A percentile compares a stretch with the other conserved stretches of the same genome.
These are phyloP conservation scores for Meandrina meandrites DNA, from an alignment of 92 coral and sea anemone species.

Conservation along the genomic window DNA sequence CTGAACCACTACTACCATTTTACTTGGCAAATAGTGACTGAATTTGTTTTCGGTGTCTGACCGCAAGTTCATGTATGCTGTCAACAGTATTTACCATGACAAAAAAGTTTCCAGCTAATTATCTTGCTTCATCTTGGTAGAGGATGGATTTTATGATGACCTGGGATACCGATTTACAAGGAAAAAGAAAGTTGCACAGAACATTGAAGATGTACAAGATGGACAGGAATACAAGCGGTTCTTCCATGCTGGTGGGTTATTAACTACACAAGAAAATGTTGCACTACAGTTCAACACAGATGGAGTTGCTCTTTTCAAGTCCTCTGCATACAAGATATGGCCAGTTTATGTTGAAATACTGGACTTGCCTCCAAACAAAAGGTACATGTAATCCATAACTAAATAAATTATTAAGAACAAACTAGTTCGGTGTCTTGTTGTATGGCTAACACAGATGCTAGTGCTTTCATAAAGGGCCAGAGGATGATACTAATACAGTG, in stretches of 20 bases:
- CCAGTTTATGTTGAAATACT: conserved; percentile 47
- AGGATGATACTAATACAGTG: too few species aligned
- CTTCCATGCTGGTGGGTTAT: conserved; percentile 37
- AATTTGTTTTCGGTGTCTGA: too few species aligned
- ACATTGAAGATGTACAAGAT: conserved; percentile 58
- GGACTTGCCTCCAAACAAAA: conserved; percentile 49
- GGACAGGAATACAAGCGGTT: conserved; percentile 32
- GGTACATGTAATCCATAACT: conserved; percentile 12
- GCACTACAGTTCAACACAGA: conserved; percentile 51
- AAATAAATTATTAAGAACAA: background rate
- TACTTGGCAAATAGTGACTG: too few species aligned
- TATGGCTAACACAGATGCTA: too few species aligned
- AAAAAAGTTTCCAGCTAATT: background rate
- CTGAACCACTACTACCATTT: too few species aligned
- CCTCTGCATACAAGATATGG: conserved; percentile 49
- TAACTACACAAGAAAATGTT: conserved; percentile 37
- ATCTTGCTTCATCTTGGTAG: conserved; percentile 1
- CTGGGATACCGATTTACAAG: conserved; percentile 33
- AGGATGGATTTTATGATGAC: conserved; percentile 33
- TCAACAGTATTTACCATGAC: background rate
- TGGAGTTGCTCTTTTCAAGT: conserved; percentile 52
- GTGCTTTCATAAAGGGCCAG: too few species aligned
- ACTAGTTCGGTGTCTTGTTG: background rate
- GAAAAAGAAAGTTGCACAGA: conserved; percentile 28
- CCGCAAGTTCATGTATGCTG: too few species aligned